Conservation (phyloP, 2,113 vertebrate genomes). For the Thymallus thymallus region DNA sequence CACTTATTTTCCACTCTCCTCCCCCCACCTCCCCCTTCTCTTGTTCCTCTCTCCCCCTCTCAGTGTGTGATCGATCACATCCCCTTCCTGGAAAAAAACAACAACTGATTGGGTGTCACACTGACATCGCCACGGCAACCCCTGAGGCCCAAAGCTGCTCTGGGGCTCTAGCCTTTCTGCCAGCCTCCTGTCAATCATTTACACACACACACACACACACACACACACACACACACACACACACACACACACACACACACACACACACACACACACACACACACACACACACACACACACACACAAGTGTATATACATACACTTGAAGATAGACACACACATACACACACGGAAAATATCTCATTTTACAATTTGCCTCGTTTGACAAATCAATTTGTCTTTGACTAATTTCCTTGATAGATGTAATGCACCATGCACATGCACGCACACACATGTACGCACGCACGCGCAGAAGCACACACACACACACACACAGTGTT, state of each 20-base stretch:
- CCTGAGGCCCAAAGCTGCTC: slow-evolving; percentile 56
- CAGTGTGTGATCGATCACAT: slow-evolving; percentile 70
- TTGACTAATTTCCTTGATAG: slow-evolving; percentile 21
- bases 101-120: slow-evolving; percentile 73
- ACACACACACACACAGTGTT: slow-evolving; percentile 13
- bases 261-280: background rate
- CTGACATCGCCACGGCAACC: slow-evolving; percentile 68
- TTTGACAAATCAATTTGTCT: slow-evolving; percentile 29
- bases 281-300: slow-evolving; percentile 19
- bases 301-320: slow-evolving; percentile 11
- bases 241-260: slow-evolving; percentile 20
- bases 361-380: slow-evolving; percentile 4
- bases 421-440: background rate
- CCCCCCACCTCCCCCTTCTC: background rate
- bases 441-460: slow-evolving; percentile 13
- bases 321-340: background rate
- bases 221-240: background rate
- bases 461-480: background rate
- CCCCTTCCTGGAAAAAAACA: slow-evolving; percentile 63
- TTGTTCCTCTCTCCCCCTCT: slow-evolving; percentile 6
- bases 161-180: slow-evolving; percentile 74
- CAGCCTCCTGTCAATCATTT: slow-evolving; percentile 47
- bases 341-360: slow-evolving; percentile 5
- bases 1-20: slow-evolving; percentile 3
- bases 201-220: slow-evolving; percentile 19